Conservation (phyloP, 2,888 invertebrate species). For the Eupithecia dodoneata region DNA sequence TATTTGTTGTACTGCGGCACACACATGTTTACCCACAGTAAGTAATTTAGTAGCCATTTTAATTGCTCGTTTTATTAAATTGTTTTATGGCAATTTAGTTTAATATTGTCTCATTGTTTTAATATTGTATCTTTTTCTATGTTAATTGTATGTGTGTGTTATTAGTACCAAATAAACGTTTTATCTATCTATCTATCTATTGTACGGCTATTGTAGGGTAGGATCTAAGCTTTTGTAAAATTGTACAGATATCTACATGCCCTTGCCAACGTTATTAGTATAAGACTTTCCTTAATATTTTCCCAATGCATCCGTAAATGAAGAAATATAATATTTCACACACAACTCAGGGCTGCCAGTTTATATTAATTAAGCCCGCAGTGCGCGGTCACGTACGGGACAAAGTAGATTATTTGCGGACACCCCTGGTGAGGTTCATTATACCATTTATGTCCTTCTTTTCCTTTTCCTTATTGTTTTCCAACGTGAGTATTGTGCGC, state of each 20-base stretch:
- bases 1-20: too few relatives aligned
- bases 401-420: constrained; percentile 65
- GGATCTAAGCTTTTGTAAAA: not conserved
- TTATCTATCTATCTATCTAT: too few relatives aligned
- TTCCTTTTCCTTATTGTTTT: constrained; percentile 56
- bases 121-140: too few relatives aligned
- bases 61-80: too few relatives aligned
- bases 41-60: too few relatives aligned
- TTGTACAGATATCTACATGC: not conserved
- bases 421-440: constrained; percentile 58
- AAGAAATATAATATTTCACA: constrained; percentile 30
- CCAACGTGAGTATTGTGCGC: constrained; percentile 35
- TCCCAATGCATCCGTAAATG: not conserved
- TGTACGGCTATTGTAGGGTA: not conserved
- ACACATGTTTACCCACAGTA: too few relatives aligned
- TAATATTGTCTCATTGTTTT: too few relatives aligned
- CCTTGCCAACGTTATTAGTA: not conserved
- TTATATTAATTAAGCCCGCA: constrained; percentile 64
- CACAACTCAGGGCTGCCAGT: constrained; percentile 48
- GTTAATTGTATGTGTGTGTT: too few relatives aligned
- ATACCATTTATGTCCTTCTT: constrained; percentile 45
- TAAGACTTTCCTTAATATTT: not conserved
- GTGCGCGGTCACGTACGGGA: constrained; percentile 58
- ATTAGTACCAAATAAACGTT: too few relatives aligned
- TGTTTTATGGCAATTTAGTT: too few relatives aligned